Base-by-base conservation (phyloP, 2,888 invertebrate genomes). In the Microchrysa polita region DNA sequence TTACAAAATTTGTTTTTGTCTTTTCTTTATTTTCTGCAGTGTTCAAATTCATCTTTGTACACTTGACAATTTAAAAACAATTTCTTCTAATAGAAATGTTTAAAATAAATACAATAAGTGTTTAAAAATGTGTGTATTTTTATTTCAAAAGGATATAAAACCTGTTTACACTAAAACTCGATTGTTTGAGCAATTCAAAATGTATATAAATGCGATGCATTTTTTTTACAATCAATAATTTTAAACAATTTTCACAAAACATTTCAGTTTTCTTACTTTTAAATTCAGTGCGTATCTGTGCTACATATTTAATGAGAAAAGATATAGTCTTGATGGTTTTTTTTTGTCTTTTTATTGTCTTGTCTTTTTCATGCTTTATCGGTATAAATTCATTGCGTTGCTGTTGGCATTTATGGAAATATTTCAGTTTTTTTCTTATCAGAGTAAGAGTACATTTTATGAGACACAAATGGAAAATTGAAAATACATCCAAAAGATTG, bases 221-320 rank as follows among this genome's bases (percentile, higher is more conserved):
- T 60, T 27, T 27, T 9, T 23, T 48, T 48, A n/a, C 4, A 48
- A 5, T 27, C 14, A 27, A 27, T 27, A 27, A 12, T 60, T 60
- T 60, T 60, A 5, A 60, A 60, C 27, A 60, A 14, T 60, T 60
- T 60, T 60, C 5, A 20, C 59, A 60, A 60, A 27, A n/a, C 27
- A n/a, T 27, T 12, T 10, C n/a, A n/a, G n/a, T n/a, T n/a, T n/a
- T n/a, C n/a, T n/a, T n/a, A n/a, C n/a, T 60, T 60, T 1, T 40
- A 9, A 16, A 18, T 61, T 61, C 9, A 40, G 34, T 61, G 61
- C 34, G 61, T 40, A 44, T 34, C 27, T 65, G 48, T 23, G n/a
- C n/a, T n/a, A n/a, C n/a, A n/a, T n/a, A 65, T 65, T 65, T 65
- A 65, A 48, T 48, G 65, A 65, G 65, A 65, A 65, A 65, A 65